Evolutionary conservation across 2,113 vertebrate genomes (phyloP), one percentile per base, ranked within the genome.

Genomic region (Rhinogobius similis): DNA sequence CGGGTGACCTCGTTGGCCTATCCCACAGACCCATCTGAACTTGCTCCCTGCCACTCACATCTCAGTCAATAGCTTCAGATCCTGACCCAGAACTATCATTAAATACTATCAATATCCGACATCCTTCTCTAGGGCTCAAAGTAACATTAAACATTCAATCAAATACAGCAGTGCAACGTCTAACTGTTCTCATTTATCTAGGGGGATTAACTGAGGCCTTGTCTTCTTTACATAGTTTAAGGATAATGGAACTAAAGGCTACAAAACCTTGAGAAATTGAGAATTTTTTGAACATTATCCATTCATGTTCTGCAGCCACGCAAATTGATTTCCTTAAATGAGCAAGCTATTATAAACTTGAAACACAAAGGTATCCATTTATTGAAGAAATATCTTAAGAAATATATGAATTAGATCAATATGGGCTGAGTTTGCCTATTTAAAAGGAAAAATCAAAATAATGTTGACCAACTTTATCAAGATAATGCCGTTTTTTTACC

Each of bases 41-140:
- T 36, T 21, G 20, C 56, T 70, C 1, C 12, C 68, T 36, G 62
- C 70, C 69, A 46, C 67, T 71, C 68, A n/a, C n/a, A n/a, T 41
- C 27, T 81, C 72, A 69, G 91, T 93, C 86, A 75, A 90, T 92
- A 83, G 38, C 73, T 67, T 84, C 72, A 82, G 80, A 86, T 85
- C 66, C 65, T 62, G 75, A 77, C 76, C 59, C 48, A 5, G 59
- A 64, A 32, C 56, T 59, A 29, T 61, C 29, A 36, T 62, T 55
- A 32, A 59, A 43, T 48, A 41, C 76, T 71, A 79, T 92, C 88
- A 53, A 90, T 91, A 89, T 70, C 58, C 70, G 72, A 78, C 82
- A 79, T 80, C 76, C 72, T 87, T 71, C 65, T 78, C 71, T 65
- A 72, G 39, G 82, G 91, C 87, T 75, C 78, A 88, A 78, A 88